phyloP scores from a whole-genome alignment of 2,888 invertebrate genomes.

The Ceraclea dissimilis region DNA sequence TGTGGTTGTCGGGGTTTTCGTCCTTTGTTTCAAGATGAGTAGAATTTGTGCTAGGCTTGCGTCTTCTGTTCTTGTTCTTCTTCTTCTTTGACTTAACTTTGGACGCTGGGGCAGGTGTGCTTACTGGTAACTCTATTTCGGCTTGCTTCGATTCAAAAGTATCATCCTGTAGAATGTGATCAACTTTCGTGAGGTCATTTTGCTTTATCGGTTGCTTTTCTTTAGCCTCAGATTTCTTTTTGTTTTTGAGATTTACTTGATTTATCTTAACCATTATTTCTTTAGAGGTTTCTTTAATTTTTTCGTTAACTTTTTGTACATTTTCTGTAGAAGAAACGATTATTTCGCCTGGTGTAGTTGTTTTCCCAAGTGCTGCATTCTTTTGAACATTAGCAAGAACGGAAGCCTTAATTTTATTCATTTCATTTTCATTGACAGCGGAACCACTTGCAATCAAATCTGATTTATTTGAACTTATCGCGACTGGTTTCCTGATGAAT shows the following conservation, averaged over 20 bases:
- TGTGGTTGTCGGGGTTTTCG: slow-evolving; percentile 48
- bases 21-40: slow-evolving; percentile 25
- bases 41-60: slow-evolving; percentile 44
- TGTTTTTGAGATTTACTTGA: slow-evolving; percentile 24
- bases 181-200: not conserved
- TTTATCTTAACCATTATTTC: slow-evolving; percentile 20
- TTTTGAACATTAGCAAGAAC: slow-evolving; percentile 48
- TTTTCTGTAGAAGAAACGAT: not conserved
- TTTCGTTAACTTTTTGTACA: not conserved
- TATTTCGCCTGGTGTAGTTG: slow-evolving; percentile 24
- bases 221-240: slow-evolving; percentile 11
- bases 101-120: slow-evolving; percentile 42
- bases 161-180: slow-evolving; percentile 34
- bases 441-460: slow-evolving; percentile 44
- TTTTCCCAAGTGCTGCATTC: slow-evolving; percentile 33
- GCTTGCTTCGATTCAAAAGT: slow-evolving; percentile 40
- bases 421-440: slow-evolving; percentile 44
- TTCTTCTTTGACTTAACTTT: slow-evolving; percentile 47
- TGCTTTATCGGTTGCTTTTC: not conserved
- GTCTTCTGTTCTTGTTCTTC: slow-evolving; percentile 52
- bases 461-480: slow-evolving; percentile 43
- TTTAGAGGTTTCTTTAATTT: not conserved
- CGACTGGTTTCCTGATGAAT: slow-evolving; percentile 26
- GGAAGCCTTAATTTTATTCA: slow-evolving; percentile 57
- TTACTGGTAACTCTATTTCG: slow-evolving; percentile 45